Base-by-base conservation (phyloP, 2,888 invertebrate genomes). In the Adineta ricciae region DNA sequence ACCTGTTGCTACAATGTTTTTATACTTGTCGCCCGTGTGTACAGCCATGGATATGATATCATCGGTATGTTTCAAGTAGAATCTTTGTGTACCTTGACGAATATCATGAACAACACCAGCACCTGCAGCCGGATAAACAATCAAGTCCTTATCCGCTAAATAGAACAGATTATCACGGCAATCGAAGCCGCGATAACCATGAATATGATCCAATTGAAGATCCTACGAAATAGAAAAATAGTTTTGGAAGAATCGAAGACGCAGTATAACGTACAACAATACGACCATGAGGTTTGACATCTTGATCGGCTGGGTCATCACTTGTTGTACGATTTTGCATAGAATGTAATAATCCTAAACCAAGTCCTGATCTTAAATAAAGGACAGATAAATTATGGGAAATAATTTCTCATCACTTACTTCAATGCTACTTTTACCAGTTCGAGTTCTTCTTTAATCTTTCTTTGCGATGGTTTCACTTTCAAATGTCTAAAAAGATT, bases 121-220 rank as follows among this genome's bases (percentile, higher is more conserved):
- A 16, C 90, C 91, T 73, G 90, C 91, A 11, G 91, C 89, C 87
- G 90, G 90, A 87, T 89, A 91, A 32, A 90, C 89, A 86, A 90
- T 88, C 85, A 89, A 90, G 32, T 88, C 87, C n/a, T 89, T 90
- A 86, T 90, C 90, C 24, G 86, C 78, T 24, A 90, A 87, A 87
- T 89, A 91, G 87, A 89, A 89, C n/a, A 89, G 87, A 87, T 89
- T 91, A 87, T 88, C 89, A 52, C 89, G 88, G 56, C 89, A 88
- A 87, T 91, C 91, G 88, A 90, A 90, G 1, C 90, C 91, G 50
- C 91, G 87, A 87, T 90, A 91, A 64, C 91, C 91, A 88, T 89
- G 88, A 36, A 91, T 88, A 87, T 89, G 88, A 32, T 90, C 89
- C 83, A 91, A 86, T 86, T 89, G 87, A 24, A 91, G 87, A 83